Evolutionary conservation across 2,797 vertebrate genomes (phyloP), one percentile per base, ranked within the genome.

Genomic region (Catostomus latipinnis): DNA sequence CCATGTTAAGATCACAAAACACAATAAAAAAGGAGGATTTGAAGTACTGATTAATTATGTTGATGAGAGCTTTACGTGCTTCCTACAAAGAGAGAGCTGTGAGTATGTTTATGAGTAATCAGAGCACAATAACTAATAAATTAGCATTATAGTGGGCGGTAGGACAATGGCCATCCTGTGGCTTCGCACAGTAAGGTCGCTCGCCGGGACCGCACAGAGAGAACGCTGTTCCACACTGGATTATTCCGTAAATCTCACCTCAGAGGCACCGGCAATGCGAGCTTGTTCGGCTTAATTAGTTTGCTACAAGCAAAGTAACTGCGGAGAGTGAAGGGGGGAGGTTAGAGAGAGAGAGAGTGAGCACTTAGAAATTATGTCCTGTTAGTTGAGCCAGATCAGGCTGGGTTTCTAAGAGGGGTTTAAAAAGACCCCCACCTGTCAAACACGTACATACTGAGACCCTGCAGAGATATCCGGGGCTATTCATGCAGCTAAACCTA

Each of bases 1-100:
- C 79, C 70, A 67, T 83, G 88, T 87, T 86, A 85, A 88, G 86
- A 91, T 84, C 89, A 88, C 82, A 87, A 90, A 89, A 84, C 86
- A 85, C 83, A 34, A 73, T 58, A 81, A 85, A 88, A 84, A 85
- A 85, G 86, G 73, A 89, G 89, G 88, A 91, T 90, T 86, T 88
- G 83, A 84, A 91, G 88, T 87, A 87, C 88, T 88, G 87, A 90
- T 91, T 92, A 91, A 92, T 92, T 90, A 89, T 86, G 85, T 87
- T 86, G 86, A 90, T 74, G 70, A 84, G 81, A 75, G 78, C 80
- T 87, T 84, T 83, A 74, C 79, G 76, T 80, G 81, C 82, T 63
- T 73, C 83, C 86, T 68, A 74, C 84, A 82, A 34, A 58, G 81
- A 85, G 71, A 73, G 48, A 63, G 71, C 72, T 81, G 79, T 87